A percentile compares a stretch with the other conserved stretches of the same genome.
Conservation (phyloP, 1,140 invertebrate genomes). For the Lanistes nyassanus region DNA sequence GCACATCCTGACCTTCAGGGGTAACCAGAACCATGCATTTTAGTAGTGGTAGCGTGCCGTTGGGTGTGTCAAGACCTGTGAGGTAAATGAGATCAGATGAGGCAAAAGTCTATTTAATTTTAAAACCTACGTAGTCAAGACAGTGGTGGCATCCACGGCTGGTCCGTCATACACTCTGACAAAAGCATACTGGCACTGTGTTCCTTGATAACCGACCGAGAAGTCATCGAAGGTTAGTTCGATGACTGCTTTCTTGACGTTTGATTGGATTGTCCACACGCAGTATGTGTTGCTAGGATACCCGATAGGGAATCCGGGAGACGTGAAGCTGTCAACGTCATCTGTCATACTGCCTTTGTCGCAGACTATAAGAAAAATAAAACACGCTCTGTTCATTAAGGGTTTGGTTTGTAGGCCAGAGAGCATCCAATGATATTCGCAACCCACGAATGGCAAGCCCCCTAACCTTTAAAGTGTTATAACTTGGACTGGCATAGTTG, state of each 20-base stretch:
- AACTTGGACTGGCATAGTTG: too few relatives aligned
- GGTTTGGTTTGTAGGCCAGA: too few relatives aligned
- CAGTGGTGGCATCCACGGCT: neutral
- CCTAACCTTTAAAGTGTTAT: too few relatives aligned
- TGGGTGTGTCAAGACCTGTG: too few relatives aligned
- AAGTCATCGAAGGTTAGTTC: neutral
- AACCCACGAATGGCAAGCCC: too few relatives aligned
- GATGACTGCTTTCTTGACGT: neutral
- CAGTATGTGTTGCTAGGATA: conserved; percentile 1
- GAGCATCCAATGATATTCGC: too few relatives aligned
- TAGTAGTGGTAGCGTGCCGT: too few relatives aligned
- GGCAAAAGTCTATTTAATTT: too few relatives aligned
- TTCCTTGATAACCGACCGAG: neutral
- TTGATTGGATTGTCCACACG: neutral
- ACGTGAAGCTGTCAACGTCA: neutral
- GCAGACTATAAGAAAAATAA: neutral
- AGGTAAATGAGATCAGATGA: too few relatives aligned
- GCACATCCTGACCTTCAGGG: too few relatives aligned
- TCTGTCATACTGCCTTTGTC: neutral
- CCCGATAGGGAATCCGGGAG: neutral
- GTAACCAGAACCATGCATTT: too few relatives aligned
- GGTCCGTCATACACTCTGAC: neutral
- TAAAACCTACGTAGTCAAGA: neutral
- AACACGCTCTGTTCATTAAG: too few relatives aligned
- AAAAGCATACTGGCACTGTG: neutral